Base-by-base conservation (phyloP, 2,888 invertebrate genomes). In the Lasioglossum marginatum region DNA sequence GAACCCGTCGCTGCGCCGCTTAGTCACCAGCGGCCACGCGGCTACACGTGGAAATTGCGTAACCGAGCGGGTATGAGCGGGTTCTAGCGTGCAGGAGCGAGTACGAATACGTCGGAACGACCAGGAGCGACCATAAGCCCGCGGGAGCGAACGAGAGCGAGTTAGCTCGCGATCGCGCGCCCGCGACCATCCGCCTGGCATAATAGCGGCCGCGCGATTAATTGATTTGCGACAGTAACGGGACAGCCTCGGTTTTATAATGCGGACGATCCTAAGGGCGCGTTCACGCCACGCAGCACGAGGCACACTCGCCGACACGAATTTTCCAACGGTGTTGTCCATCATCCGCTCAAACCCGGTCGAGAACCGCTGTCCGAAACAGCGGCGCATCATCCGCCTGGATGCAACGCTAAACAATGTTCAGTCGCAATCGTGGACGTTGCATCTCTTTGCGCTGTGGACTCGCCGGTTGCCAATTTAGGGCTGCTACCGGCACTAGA, bases 1-100 rank as follows among this genome's bases (percentile, higher is more conserved):
- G 63, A 63, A 63, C 63, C 63, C 63, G 74, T 57, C 31, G 72
- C 86, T 16, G 34, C 70, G 75, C 34, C 86, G 86, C 82, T 87
- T 79, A 82, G 78, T 79, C 86, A 85, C 73, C 86, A 45, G 27
- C 57, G 40, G 63, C 66, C 48, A n/a, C 23, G 52, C 77, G 79
- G 37, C 72, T 77, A 48, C 73, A 80, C 87, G 79, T 87, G 84
- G 81, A 80, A 87, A 87, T 87, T 86, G 75, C 87, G 84, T 87
- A 63, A 63, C 63, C 31, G 72, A 87, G 66, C 86, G 73, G 57
- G n/a, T 12, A 57, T 4, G 12, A n/a, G 57, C 57, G 12, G n/a
- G n/a, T 57, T 12, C n/a, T 10, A 52, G 52, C 52, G 52, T 10
- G n/a, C 1, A 0, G 23, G 23, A 52, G 23, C 52, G 52, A 19